Evolutionary conservation across 2,113 vertebrate species (phyloP).

Genomic region (Euleptes europaea): DNA sequence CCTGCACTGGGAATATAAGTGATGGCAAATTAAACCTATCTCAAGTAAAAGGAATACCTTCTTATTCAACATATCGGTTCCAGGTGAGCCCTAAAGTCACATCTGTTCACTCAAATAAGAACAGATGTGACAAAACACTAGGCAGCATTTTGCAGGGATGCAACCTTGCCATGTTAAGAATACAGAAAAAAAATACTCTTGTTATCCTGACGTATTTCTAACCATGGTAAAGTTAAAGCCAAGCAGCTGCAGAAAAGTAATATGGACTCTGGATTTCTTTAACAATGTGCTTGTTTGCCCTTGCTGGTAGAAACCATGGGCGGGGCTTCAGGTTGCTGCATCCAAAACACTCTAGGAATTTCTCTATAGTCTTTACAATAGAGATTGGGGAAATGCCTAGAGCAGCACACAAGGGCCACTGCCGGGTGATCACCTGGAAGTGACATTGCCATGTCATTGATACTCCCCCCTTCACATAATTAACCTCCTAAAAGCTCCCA

Average conservation of each 20-base stretch:
- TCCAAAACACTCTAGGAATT: no score
- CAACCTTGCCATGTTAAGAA: neutral
- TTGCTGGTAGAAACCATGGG: no score
- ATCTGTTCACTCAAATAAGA: neutral
- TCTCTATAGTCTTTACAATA: no score
- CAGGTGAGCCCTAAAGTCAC: neutral
- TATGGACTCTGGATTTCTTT: neutral
- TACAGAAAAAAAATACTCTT: neutral
- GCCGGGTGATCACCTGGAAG: no score
- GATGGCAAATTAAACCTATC: neutral
- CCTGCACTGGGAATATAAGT: neutral
- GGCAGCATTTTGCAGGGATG: neutral
- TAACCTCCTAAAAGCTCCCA: no score
- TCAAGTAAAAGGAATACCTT: neutral
- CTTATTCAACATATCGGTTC: neutral
- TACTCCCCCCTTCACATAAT: no score
- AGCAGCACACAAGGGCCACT: no score
- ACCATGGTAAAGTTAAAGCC: neutral
- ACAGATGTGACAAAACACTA: constrained; percentile 1
- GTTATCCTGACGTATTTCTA: neutral
- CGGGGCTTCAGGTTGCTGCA: no score
- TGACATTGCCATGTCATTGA: no score
- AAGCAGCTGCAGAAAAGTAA: neutral
- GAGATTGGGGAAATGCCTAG: no score
- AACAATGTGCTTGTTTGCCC: neutral